Percentiles rank a stretch among this genome's conserved stretches.
phyloP scores from a whole-genome alignment of 2,888 invertebrate species.

The Protodeltote pygarga region DNA sequence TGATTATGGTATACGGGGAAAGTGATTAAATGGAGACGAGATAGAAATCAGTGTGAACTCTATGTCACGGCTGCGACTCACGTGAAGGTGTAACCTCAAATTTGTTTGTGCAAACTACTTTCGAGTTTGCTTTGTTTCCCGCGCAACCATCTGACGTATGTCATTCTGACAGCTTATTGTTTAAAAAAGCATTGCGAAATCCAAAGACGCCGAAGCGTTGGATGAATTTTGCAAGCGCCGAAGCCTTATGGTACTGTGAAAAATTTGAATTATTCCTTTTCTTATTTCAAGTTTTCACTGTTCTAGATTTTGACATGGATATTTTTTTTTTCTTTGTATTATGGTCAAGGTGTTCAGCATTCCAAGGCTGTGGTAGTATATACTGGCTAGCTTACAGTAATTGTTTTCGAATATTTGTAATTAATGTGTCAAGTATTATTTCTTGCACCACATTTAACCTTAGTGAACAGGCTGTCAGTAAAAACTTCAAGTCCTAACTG shows the following conservation, averaged over 20 bases:
- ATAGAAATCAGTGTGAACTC: conserved; percentile 51
- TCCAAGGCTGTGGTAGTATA: conserved; percentile 21
- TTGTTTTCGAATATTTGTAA: conserved; percentile 1
- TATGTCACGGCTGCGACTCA: conserved; percentile 47
- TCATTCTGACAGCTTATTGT: conserved; percentile 64
- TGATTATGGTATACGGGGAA: conserved; percentile 38
- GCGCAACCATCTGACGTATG: conserved; percentile 60
- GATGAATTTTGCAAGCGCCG: too few species aligned
- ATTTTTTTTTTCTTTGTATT: conserved; percentile 24
- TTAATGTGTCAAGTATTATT: neutral
- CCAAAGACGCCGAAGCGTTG: too few species aligned
- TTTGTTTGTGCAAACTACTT: conserved; percentile 69
- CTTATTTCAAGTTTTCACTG: conserved; percentile 51
- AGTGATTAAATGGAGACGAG: conserved; percentile 36
- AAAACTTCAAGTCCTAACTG: too few species aligned
- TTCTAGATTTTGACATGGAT: conserved; percentile 38
- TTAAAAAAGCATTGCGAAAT: conserved; percentile 50
- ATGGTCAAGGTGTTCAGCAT: conserved; percentile 45
- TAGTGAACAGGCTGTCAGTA: conserved; percentile 3
- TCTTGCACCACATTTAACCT: neutral
- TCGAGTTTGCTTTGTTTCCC: conserved; percentile 68
- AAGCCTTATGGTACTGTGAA: conserved; percentile 27
- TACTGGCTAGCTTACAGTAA: conserved; percentile 6
- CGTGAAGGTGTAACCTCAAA: conserved; percentile 59
- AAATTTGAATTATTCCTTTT: conserved; percentile 36